A percentile compares a stretch with the other conserved stretches of the same genome.
phyloP scores from a whole-genome alignment of 2,797 vertebrate genomes.

The Bovichtus variegatus region DNA sequence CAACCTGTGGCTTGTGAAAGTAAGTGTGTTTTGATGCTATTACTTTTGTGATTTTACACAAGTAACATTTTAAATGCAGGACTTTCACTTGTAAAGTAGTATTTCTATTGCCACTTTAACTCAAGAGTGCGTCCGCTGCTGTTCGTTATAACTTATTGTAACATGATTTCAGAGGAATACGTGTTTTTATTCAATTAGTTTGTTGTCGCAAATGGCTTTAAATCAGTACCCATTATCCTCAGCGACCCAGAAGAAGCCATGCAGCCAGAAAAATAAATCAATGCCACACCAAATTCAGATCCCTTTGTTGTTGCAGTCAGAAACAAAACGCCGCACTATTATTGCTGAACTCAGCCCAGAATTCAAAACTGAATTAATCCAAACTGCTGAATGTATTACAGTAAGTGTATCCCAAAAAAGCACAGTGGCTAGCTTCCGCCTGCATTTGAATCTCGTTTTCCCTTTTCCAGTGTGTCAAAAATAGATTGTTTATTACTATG shows the following conservation, averaged over 20 bases:
- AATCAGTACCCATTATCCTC: background rate
- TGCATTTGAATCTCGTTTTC: slow-evolving; percentile 7
- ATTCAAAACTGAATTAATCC: slow-evolving; percentile 10
- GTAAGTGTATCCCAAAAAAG: background rate
- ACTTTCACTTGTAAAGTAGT: background rate
- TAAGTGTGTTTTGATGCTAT: background rate
- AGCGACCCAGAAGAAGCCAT: no score
- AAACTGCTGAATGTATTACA: slow-evolving; percentile 2
- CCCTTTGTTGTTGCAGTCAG: slow-evolving; percentile 11
- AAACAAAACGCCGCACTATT: slow-evolving; percentile 13
- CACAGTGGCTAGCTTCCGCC: background rate
- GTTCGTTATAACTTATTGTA: background rate
- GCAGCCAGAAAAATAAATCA: background rate
- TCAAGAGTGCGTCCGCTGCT: background rate
- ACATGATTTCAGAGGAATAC: background rate
- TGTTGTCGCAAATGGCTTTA: background rate
- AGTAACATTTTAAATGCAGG: background rate
- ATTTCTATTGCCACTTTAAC: background rate
- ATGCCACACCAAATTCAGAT: slow-evolving; percentile 2
- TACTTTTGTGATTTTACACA: background rate
- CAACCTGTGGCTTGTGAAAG: background rate
- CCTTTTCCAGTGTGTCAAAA: background rate
- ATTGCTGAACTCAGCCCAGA: slow-evolving; percentile 9
- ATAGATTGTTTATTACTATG: background rate
- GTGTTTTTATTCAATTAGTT: background rate